Percentiles rank a stretch among this genome's conserved stretches.
Evolutionary conservation across 2,797 vertebrate genomes (phyloP).

Genomic region (Coluber constrictor): DNA sequence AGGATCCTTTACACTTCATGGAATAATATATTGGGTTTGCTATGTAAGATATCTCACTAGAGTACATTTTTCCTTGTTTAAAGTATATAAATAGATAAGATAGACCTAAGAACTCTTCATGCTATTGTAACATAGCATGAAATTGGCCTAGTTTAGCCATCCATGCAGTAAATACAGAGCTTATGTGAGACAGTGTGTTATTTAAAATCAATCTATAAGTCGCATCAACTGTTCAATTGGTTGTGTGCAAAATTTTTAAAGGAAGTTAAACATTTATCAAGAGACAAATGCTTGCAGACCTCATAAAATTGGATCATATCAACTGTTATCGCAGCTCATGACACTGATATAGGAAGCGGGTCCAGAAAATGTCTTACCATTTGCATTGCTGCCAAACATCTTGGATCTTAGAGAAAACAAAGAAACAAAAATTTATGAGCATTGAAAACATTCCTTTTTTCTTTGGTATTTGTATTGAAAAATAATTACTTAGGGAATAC

Average conservation of each 20-base stretch:
- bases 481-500: not conserved
- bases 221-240: not conserved
- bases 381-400: not conserved
- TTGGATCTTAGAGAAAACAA: not conserved
- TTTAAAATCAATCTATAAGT: slow-evolving; percentile 20
- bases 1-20: slow-evolving; percentile 1
- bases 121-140: slow-evolving; percentile 22
- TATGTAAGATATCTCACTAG: not conserved
- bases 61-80: slow-evolving; percentile 14
- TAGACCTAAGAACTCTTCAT: not conserved
- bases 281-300: slow-evolving; percentile 6
- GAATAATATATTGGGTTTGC: slow-evolving; percentile 5
- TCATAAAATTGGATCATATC: not conserved
- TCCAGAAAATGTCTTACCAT: not conserved
- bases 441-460: not conserved
- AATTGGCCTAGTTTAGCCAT: slow-evolving; percentile 19
- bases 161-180: slow-evolving; percentile 7
- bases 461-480: not conserved
- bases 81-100: slow-evolving; percentile 7
- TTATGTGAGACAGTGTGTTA: slow-evolving; percentile 13
- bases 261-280: slow-evolving; percentile 17
- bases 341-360: not conserved
- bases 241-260: not conserved
- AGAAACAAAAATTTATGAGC: not conserved
- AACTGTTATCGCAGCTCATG: not conserved